Conservation (phyloP, 64 coral and sea anemone species). For the Anthopleura sola region DNA sequence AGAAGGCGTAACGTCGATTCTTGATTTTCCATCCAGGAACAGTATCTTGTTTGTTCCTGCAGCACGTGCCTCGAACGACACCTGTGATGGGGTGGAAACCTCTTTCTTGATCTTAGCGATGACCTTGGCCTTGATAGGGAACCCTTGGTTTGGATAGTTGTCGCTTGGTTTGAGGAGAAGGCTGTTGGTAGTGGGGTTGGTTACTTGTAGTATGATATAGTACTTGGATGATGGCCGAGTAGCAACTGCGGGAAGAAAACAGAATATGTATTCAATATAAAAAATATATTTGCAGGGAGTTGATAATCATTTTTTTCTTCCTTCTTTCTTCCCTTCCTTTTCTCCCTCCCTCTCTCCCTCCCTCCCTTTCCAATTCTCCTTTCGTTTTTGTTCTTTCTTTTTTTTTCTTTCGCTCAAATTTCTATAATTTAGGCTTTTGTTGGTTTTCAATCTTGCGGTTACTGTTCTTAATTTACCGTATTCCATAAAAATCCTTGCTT, state of each 20-base stretch:
- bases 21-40: constrained; percentile 47
- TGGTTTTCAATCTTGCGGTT: too few species aligned
- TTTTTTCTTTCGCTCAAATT: too few species aligned
- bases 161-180: constrained; percentile 48
- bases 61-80: constrained; percentile 49
- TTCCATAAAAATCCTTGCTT: too few species aligned
- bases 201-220: constrained; percentile 65
- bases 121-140: constrained; percentile 36
- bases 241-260: constrained; percentile 30
- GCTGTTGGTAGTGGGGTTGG: constrained; percentile 46
- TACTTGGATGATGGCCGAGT: constrained; percentile 50
- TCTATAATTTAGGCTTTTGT: too few species aligned
- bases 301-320: not conserved
- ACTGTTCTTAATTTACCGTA: too few species aligned
- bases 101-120: constrained; percentile 80
- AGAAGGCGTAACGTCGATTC: constrained; percentile 32
- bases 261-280: not conserved
- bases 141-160: constrained; percentile 55
- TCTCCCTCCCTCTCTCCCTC: not conserved
- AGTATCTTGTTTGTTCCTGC: constrained; percentile 25
- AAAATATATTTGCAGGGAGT: not conserved
- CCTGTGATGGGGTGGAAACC: constrained; percentile 59
- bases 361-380: too few species aligned
- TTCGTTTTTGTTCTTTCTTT: not conserved
- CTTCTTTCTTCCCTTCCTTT: not conserved